Evolutionary conservation across 2,888 invertebrate species (phyloP), one percentile per base, ranked within the genome.

Genomic region (Acanthopleura granulata): DNA sequence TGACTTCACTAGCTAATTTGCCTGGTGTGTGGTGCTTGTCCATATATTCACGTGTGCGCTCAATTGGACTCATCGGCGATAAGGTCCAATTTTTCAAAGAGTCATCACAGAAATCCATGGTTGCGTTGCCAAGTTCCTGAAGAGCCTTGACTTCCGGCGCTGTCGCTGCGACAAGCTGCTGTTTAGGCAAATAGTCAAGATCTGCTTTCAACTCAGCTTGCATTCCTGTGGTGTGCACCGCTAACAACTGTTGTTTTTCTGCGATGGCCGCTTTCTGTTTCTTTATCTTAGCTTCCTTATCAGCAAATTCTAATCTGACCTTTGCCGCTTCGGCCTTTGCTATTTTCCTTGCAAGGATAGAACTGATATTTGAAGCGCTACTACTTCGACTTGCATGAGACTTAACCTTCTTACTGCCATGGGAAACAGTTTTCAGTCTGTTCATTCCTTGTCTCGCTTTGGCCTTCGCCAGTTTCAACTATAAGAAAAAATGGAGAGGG

Each of bases 81-180:
- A n/a, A n/a, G n/a, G n/a, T n/a, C n/a, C n/a, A n/a, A n/a, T n/a
- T n/a, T n/a, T n/a, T n/a, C n/a, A n/a, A n/a, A n/a, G 18, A 18
- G 51, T 22, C 57, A 57, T n/a, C 57, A 57, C 57, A 9, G 18
- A 66, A 22, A 27, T 66, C 69, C 16, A 22, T 27, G 69, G 25
- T 25, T 66, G 30, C 16, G 25, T 66, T 30, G 1, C 69, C 25
- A 16, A 49, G 16, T 12, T 27, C 14, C 25, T 66, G 11, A 6
- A 72, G 72, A 16, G 49, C 72, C 30, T 72, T 18, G 11, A 49
- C 72, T 72, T 72, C 72, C 3, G 72, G 40, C 40, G 16, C 72
- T 49, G 25, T 66, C 69, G 3, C 69, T 3, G 69, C 69, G 25
- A 30, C 6, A 18, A 66, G 69, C 16, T 25, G n/a, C n/a, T 72